Evolutionary conservation across 2,888 invertebrate genomes (phyloP), one percentile per base, ranked within the genome.

Genomic region (Rhagophthalmus giganteus): DNA sequence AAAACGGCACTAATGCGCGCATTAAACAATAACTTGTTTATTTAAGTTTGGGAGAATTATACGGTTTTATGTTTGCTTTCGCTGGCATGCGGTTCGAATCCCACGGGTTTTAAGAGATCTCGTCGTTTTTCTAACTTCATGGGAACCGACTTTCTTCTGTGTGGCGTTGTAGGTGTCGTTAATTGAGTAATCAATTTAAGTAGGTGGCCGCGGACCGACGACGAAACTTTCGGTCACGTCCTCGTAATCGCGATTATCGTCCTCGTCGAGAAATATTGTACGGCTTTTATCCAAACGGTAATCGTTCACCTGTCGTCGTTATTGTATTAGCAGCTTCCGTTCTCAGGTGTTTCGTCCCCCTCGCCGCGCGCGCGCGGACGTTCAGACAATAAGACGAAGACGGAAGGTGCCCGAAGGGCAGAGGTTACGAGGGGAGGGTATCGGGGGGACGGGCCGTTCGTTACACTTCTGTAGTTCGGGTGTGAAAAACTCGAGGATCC

Each of bases 391-490:
- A 24, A 33, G 38, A 42, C 33, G 39, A 34, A 24, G 27, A 31
- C 26, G 13, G 35, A 40, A 24, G 46, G 25, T 40, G 45, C 33
- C 46, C 46, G 28, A 33, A 51, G 58, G 58, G 52, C 55, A 58
- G 53, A 58, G 58, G 58, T 58, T 58, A 58, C 38, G 32, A 39
- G 44, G n/a, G n/a, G n/a, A n/a, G n/a, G n/a, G n/a, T n/a, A n/a
- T n/a, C 25, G 30, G 55, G 50, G 40, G 45, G 39, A 14, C 40
- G 39, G 12, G 33, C 47, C 57, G 59, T n/a, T n/a, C n/a, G n/a
- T 59, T 55, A 57, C 59, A 59, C 55, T 59, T 54, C 52, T 54
- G 50, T 57, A 48, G 40, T 59, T 57, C 55, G 48, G 59, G 59
- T 59, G 59, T 59, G 59, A 59, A 58, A 57, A 41, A 46, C 45